Evolutionary conservation across 1,140 invertebrate genomes (phyloP), one percentile per base, ranked within the genome.

Genomic region (Procambarus clarkii): DNA sequence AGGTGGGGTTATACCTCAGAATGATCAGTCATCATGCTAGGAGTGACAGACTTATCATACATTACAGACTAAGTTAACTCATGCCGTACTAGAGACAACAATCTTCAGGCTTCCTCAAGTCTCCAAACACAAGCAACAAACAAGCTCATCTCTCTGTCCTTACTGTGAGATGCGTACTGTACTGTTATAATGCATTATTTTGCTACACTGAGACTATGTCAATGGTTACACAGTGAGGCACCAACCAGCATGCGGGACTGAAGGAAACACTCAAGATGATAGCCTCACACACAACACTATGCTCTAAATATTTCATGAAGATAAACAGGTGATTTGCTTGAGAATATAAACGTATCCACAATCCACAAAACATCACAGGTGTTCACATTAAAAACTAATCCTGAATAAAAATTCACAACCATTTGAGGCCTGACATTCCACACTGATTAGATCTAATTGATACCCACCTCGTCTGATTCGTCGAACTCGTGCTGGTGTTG

Each of bases 401-500:
- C 13, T 8, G 2, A 54, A 54, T 54, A 54, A 54, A 54, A 54
- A 5, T 54, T 34, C 34, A 34, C 34, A 34, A 34, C 34, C 34
- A 34, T 34, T 34, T 1, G 50, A 8, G 50, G 13, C 13, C 50
- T 54, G 50, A 0, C 50, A 54, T 54, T 9, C 50, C 2, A 1
- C 0, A 13, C 4, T 54, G 13, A 8, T 9, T 8, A 13, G 50
- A 9, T 13, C 13, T 54, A 54, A 54, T 1, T 7, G 4, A 74
- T 34, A 74, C 69, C 69, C 24, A 85, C 83, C 83, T 85, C 82
- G 15, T 84, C 83, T 9, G 83, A 85, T 24, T 69, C 83, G 64
- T 85, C 83, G 83, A 85, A 85, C 58, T 85, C 83, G 18, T 46
- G 58, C 45, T 74, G 83, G 11, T 71, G 60, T 8, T 54, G 50